Evolutionary conservation across 2,797 vertebrate species (phyloP).

Genomic region (Remorina albescens): DNA sequence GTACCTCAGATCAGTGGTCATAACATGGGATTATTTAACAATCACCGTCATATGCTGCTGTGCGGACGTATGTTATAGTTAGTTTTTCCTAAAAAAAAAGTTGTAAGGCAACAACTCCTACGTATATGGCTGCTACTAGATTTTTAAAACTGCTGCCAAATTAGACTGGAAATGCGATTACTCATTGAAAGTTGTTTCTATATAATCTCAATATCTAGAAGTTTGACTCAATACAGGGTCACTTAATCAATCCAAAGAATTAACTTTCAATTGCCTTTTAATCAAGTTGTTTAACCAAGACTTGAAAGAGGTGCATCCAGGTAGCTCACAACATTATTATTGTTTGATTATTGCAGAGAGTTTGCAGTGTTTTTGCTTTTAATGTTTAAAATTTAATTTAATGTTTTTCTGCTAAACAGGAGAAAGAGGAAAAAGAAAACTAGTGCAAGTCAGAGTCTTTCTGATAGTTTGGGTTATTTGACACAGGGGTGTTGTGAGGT

Average conservation of each 20-base stretch:
- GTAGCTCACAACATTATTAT: not conserved
- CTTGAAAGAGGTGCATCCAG: not conserved
- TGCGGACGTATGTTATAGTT: not conserved
- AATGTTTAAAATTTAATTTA: too few relatives aligned
- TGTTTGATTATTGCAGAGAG: too few relatives aligned
- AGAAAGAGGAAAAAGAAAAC: not conserved
- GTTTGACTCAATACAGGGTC: constrained; percentile 1
- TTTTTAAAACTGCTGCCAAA: constrained; percentile 1
- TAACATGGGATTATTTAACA: not conserved
- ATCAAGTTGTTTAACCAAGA: not conserved
- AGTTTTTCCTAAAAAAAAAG: not conserved
- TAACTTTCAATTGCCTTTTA: not conserved
- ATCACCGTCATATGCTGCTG: not conserved
- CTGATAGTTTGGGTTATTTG: not conserved
- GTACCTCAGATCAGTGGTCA: not conserved
- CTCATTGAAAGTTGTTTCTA: constrained; percentile 2
- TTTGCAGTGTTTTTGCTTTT: not conserved
- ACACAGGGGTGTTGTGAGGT: not conserved
- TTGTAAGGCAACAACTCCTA: not conserved
- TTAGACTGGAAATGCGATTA: not conserved
- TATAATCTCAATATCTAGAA: not conserved
- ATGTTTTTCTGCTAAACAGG: not conserved
- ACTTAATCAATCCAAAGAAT: not conserved
- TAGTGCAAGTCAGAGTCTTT: not conserved
- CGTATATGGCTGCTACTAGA: not conserved